phyloP scores from a whole-genome alignment of 2,888 invertebrate genomes.

The Drosophila emarginata region DNA sequence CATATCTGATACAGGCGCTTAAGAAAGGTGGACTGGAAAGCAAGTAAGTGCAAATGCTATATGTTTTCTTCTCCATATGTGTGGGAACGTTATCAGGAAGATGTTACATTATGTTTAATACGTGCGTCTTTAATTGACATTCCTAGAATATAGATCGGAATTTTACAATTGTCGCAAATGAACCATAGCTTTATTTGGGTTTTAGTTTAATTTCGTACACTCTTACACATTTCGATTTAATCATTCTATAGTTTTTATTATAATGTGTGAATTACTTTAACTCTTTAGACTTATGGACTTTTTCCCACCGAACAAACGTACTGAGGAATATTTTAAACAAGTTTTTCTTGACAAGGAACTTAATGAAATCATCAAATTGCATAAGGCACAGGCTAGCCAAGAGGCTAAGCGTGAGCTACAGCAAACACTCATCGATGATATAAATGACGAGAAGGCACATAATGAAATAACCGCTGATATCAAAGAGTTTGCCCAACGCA shows the following conservation, averaged over 20 bases:
- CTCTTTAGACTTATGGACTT: constrained; percentile 91
- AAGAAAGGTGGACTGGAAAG: constrained; percentile 92
- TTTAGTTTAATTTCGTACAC: constrained; percentile 70
- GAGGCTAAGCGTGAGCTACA: constrained; percentile 91
- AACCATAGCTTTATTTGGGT: constrained; percentile 73
- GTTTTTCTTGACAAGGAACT: constrained; percentile 91
- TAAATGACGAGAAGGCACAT: constrained; percentile 92
- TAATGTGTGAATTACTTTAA: not conserved
- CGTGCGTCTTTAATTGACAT: constrained; percentile 79
- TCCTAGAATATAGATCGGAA: constrained; percentile 74
- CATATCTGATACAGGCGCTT: constrained; percentile 92
- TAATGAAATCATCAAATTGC: constrained; percentile 90
- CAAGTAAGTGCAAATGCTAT: constrained; percentile 82
- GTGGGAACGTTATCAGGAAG: constrained; percentile 70
- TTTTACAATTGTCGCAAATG: constrained; percentile 74
- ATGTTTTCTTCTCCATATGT: not conserved
- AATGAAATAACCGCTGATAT: constrained; percentile 93
- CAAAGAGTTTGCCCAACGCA: constrained; percentile 92
- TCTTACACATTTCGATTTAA: not conserved
- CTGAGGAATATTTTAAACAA: constrained; percentile 92
- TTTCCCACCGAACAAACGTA: constrained; percentile 96
- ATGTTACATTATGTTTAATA: constrained; percentile 48
- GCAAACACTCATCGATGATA: constrained; percentile 91
- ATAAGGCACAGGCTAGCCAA: constrained; percentile 92
- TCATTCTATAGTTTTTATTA: not conserved